phyloP scores from a whole-genome alignment of 2,888 invertebrate species.

The Cryptocheilus praepositus region DNA sequence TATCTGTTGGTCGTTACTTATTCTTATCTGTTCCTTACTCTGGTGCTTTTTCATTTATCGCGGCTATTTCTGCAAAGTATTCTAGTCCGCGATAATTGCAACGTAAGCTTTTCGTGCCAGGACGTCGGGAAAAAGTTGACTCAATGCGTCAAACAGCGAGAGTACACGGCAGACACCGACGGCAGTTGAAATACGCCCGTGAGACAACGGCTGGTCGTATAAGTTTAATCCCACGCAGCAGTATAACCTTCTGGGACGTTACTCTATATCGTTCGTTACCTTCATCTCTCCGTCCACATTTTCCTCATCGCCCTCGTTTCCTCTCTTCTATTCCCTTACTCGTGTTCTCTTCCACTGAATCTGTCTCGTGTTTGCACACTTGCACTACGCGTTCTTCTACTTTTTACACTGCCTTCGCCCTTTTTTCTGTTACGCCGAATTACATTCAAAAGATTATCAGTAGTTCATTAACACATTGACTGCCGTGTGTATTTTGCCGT shows the following conservation, averaged over 20 bases:
- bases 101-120: no score
- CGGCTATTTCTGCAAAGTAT: no score
- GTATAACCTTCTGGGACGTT: slow-evolving; percentile 39
- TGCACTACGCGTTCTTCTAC: background rate
- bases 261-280: slow-evolving; percentile 18
- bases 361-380: background rate
- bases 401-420: background rate
- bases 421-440: no score
- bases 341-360: background rate
- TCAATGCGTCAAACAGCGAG: no score
- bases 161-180: slow-evolving; percentile 26
- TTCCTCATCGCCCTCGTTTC: background rate
- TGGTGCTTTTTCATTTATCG: no score
- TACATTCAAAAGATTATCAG: no score
- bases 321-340: background rate
- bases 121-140: no score
- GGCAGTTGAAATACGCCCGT: slow-evolving; percentile 45
- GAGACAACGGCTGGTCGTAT: slow-evolving; percentile 51
- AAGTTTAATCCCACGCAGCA: slow-evolving; percentile 51
- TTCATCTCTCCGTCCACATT: slow-evolving; percentile 15
- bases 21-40: no score
- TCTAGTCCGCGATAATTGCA: no score
- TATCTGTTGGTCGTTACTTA: no score
- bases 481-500: no score
- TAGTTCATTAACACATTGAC: no score